Evolutionary conservation across 2,888 invertebrate genomes (phyloP), one percentile per base, ranked within the genome.

Genomic region (Drosophila subsilvestris): DNA sequence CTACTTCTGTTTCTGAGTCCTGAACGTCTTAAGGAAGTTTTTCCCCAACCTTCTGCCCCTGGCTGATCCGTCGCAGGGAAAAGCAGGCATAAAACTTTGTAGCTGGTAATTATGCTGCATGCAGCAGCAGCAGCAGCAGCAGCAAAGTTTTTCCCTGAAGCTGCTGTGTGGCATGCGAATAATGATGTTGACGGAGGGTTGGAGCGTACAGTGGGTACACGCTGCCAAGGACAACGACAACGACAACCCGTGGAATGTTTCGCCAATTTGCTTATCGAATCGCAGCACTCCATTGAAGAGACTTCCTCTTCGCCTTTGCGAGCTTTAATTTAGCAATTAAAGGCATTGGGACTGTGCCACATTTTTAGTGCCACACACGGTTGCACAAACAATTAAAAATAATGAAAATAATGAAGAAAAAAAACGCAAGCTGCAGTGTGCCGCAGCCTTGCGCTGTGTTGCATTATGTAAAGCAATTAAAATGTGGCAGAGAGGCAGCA

Each of bases 391-490:
- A 85, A 88, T 85, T 88, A 88, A 88, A 86, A 88, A 70, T 87
- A 85, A 85, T 85, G 82, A 62, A 82, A 86, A 74, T 72, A 37
- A 32, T 4, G 12, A 14, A 12, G 14, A 37, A 6, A 65, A 32
- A 32, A 14, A 12, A 32, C 5, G n/a, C 51, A 54, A 10, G 59
- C 63, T 49, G 43, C 54, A 74, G 67, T 65, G 37, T 37, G 37
- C 32, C 62, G 59, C 70, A 55, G 63, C 75, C 58, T 63, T 27
- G 27, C 27, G 56, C 63, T 62, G 67, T 79, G 65, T 44, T 62
- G 77, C 81, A 86, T 85, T 88, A 84, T 88, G 89, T 87, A 75
- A 81, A 88, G 87, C 82, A 88, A 84, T 84, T 84, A 87, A 84
- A 84, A 84, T 84, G 79, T 69, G 81, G 68, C 74, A 76, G 73